Evolutionary conservation across 1,140 invertebrate genomes (phyloP).

Genomic region (Muscidifurax raptorellus): DNA sequence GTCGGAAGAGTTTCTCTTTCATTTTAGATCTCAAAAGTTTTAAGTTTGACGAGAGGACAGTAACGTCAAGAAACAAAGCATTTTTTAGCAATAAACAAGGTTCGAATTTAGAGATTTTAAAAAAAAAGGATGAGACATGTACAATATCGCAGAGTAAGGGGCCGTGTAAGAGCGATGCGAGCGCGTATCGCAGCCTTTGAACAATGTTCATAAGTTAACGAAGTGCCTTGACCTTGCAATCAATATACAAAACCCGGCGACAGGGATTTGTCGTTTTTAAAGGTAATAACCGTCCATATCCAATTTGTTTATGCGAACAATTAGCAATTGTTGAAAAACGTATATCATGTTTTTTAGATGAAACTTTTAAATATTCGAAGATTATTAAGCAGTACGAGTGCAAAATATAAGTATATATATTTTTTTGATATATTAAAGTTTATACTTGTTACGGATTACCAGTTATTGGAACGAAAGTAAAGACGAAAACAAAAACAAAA

Average conservation of each 20-base stretch:
- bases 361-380: slow-evolving; percentile 58
- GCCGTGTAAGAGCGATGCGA: slow-evolving; percentile 30
- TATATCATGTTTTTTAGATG: slow-evolving; percentile 61
- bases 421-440: slow-evolving; percentile 71
- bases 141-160: slow-evolving; percentile 24
- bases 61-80: slow-evolving; percentile 50
- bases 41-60: slow-evolving; percentile 50
- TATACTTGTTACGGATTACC: slow-evolving; percentile 71
- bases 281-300: slow-evolving; percentile 72
- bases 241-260: slow-evolving; percentile 55
- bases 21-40: slow-evolving; percentile 47
- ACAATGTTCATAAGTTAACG: slow-evolving; percentile 55
- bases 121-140: slow-evolving; percentile 30
- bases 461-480: slow-evolving; percentile 58
- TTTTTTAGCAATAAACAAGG: slow-evolving; percentile 53
- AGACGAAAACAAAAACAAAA: slow-evolving; percentile 36
- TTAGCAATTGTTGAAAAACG: slow-evolving; percentile 66
- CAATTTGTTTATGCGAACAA: slow-evolving; percentile 66
- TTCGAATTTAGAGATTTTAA: slow-evolving; percentile 46
- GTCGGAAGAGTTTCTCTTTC: slow-evolving; percentile 31
- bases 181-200: slow-evolving; percentile 33
- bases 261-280: slow-evolving; percentile 60
- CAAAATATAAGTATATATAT: slow-evolving; percentile 58
- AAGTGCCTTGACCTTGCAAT: slow-evolving; percentile 66
- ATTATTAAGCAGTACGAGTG: slow-evolving; percentile 53